Conservation (phyloP, 2,113 vertebrate genomes). For the Pseudorhombus dupliciocellatus region DNA sequence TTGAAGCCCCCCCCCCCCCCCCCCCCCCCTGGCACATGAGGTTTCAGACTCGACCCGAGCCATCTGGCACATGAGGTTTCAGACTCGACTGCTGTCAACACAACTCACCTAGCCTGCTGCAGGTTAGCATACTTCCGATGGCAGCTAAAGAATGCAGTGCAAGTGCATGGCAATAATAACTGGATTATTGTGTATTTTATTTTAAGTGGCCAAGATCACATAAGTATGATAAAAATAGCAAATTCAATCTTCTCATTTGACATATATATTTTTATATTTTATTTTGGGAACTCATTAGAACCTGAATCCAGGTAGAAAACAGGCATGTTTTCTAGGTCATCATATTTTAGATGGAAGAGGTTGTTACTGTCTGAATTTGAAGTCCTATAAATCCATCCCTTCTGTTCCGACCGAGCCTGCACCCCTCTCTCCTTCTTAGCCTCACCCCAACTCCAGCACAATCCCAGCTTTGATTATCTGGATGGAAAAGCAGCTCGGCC, state of each 20-base stretch:
- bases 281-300: too few species aligned
- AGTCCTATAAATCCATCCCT: background rate
- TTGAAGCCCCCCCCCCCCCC: constrained; percentile 55
- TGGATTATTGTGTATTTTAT: background rate
- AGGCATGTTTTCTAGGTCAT: background rate
- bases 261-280: too few species aligned
- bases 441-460: background rate
- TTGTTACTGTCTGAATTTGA: background rate
- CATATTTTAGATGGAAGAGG: background rate
- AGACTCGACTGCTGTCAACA: constrained; percentile 65
- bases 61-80: constrained; percentile 75
- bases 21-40: constrained; percentile 75
- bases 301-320: background rate
- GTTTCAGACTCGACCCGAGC: constrained; percentile 70
- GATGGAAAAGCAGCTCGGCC: background rate
- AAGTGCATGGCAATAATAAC: background rate
- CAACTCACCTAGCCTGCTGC: constrained; percentile 58
- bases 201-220: background rate
- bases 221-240: background rate
- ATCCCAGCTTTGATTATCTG: background rate
- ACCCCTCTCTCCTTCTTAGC: background rate
- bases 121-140: constrained; percentile 52
- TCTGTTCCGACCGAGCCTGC: background rate
- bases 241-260: background rate
- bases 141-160: constrained; percentile 13